These are phyloP conservation scores for Atta cephalotes DNA, from an alignment of 1,140 invertebrate species.

Conservation along the genomic window DNA sequence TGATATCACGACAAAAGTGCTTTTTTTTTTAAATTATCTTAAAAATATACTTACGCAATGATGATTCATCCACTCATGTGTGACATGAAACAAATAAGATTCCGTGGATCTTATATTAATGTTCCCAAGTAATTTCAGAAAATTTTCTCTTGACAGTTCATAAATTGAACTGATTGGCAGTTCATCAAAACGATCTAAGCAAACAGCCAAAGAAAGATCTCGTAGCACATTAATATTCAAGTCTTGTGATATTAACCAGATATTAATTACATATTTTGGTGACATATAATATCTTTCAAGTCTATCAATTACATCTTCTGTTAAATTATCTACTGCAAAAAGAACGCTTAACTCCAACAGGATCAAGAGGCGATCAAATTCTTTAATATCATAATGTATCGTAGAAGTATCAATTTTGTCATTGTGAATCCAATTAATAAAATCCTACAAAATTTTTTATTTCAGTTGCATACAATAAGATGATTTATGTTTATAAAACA, in stretches of 20 bases:
- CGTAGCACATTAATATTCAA: conserved; percentile 59
- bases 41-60: neutral
- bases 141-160: conserved; percentile 54
- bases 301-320: conserved; percentile 58
- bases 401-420: neutral
- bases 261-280: conserved; percentile 66
- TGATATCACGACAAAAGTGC: too few species aligned
- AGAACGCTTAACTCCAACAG: conserved; percentile 74
- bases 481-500: too few species aligned
- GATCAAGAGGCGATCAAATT: conserved; percentile 57
- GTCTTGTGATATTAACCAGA: conserved; percentile 76
- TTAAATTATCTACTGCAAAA: conserved; percentile 73
- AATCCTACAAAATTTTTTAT: conserved; percentile 68
- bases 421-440: conserved; percentile 72
- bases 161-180: conserved; percentile 59
- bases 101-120: conserved; percentile 62
- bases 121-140: conserved; percentile 71
- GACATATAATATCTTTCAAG: conserved; percentile 65
- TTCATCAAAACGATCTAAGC: conserved; percentile 75
- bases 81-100: neutral
- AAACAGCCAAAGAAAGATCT: conserved; percentile 70
- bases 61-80: conserved; percentile 34
- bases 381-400: neutral
- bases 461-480: neutral
- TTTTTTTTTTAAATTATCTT: too few species aligned